Percentiles rank a stretch among this genome's conserved stretches.
Conservation (phyloP, 2,797 vertebrate species). For the Acanthopagrus latus region DNA sequence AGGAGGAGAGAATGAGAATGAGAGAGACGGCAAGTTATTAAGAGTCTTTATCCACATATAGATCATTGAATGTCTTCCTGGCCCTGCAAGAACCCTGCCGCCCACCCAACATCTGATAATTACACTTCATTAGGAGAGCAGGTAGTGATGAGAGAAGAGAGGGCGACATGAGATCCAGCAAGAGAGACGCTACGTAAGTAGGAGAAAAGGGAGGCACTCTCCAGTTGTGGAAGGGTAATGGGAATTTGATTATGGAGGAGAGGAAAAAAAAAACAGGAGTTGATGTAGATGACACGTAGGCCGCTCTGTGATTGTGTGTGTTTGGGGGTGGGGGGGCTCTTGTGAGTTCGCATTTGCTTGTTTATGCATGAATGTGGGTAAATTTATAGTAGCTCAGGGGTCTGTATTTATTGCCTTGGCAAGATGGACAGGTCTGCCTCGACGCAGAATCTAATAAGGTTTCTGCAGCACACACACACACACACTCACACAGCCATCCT, state of each 20-base stretch:
- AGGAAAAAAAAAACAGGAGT: conserved; percentile 20
- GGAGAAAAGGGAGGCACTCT: background rate
- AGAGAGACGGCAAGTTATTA: conserved; percentile 69
- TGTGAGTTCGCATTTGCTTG: conserved; percentile 28
- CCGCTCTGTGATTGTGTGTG: conserved; percentile 21
- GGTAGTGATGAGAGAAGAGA: conserved; percentile 70
- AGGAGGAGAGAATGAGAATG: conserved; percentile 47
- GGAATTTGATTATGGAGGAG: conserved; percentile 55
- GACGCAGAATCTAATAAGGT: conserved; percentile 62
- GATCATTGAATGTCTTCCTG: conserved; percentile 67
- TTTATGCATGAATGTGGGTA: conserved; percentile 51
- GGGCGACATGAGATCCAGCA: conserved; percentile 21
- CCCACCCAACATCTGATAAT: conserved; percentile 80
- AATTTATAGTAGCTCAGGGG: conserved; percentile 73
- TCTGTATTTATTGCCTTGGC: conserved; percentile 76
- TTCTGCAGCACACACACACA: conserved; percentile 37
- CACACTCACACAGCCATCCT: conserved; percentile 31
- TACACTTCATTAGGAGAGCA: conserved; percentile 78
- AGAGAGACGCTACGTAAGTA: conserved; percentile 20
- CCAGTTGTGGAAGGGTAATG: conserved; percentile 46
- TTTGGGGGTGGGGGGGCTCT: background rate
- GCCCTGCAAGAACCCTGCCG: conserved; percentile 61
- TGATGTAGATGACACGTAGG: conserved; percentile 26
- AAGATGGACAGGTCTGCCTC: conserved; percentile 67
- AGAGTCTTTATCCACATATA: conserved; percentile 66